A percentile compares a stretch with the other conserved stretches of the same genome.
These are phyloP conservation scores for Clangula hyemalis DNA, from an alignment of 2,797 vertebrate genomes.

Conservation along the genomic window DNA sequence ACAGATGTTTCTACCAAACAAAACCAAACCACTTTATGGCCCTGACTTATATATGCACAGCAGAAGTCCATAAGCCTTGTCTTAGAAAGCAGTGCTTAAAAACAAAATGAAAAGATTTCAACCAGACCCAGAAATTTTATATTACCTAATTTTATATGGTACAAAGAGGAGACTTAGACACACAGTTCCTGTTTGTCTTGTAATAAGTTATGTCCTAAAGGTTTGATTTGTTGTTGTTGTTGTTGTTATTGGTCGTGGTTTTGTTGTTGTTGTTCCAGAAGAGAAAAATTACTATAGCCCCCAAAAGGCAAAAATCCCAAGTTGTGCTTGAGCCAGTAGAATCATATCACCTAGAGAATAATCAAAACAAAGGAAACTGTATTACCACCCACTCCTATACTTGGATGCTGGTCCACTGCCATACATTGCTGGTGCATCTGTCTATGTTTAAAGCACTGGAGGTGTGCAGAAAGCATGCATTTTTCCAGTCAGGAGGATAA, in stretches of 20 bases:
- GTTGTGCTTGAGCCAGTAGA: not conserved
- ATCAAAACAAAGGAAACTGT: not conserved
- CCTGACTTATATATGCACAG: not conserved
- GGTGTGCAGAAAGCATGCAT: not conserved
- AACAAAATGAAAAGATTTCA: not conserved
- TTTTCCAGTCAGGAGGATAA: not conserved
- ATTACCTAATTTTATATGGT: not conserved
- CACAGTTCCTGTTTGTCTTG: not conserved
- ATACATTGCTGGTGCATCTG: not conserved
- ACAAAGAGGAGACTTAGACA: not conserved
- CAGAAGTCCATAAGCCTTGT: not conserved
- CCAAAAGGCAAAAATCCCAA: not conserved
- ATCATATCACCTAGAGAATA: not conserved
- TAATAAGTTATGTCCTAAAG: not conserved
- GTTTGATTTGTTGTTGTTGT: not conserved
- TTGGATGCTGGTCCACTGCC: not conserved
- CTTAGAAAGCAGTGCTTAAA: not conserved
- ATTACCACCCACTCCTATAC: not conserved
- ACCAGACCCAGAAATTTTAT: not conserved
- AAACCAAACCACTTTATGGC: not conserved
- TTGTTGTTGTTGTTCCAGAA: not conserved
- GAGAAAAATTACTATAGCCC: not conserved
- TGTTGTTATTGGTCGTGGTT: not conserved
- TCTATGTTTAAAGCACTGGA: not conserved
- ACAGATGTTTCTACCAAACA: not conserved